Conservation (phyloP, 2,888 invertebrate species). For the Brenthis hecate region DNA sequence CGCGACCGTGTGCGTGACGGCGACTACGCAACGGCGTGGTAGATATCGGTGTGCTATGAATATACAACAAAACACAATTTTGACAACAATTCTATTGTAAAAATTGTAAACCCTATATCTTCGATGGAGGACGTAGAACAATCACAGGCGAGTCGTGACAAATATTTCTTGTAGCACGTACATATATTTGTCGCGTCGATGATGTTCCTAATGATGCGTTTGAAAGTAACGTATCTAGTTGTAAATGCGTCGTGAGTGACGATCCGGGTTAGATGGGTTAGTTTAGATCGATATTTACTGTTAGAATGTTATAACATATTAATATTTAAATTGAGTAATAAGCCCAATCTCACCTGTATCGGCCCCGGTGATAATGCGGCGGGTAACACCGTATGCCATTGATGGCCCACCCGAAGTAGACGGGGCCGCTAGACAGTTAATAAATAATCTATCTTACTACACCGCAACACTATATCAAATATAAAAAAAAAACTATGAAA, state of each 20-base stretch:
- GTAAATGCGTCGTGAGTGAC: too few species aligned
- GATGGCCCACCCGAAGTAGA: not conserved
- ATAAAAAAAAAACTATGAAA: not conserved
- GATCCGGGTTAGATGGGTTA: too few species aligned
- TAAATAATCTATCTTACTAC: slow-evolving; percentile 19
- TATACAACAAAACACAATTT: not conserved
- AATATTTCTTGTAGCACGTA: not conserved
- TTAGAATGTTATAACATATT: too few species aligned
- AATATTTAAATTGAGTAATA: too few species aligned
- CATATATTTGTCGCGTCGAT: slow-evolving; percentile 5
- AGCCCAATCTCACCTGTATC: slow-evolving; percentile 2
- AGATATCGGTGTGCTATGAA: not conserved
- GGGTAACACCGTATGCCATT: slow-evolving; percentile 6
- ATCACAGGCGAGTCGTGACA: not conserved
- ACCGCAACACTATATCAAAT: slow-evolving; percentile 5
- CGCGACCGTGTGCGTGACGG: not conserved
- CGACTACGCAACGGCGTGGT: not conserved
- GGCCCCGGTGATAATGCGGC: not conserved
- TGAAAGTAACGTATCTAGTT: not conserved
- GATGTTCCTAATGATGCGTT: not conserved
- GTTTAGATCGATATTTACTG: too few species aligned
- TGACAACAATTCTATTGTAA: not conserved
- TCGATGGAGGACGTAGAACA: not conserved
- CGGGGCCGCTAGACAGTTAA: slow-evolving; percentile 1
- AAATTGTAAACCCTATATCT: too few species aligned